Conservation (phyloP, 2,113 vertebrate species). For the Nothocercus julius region DNA sequence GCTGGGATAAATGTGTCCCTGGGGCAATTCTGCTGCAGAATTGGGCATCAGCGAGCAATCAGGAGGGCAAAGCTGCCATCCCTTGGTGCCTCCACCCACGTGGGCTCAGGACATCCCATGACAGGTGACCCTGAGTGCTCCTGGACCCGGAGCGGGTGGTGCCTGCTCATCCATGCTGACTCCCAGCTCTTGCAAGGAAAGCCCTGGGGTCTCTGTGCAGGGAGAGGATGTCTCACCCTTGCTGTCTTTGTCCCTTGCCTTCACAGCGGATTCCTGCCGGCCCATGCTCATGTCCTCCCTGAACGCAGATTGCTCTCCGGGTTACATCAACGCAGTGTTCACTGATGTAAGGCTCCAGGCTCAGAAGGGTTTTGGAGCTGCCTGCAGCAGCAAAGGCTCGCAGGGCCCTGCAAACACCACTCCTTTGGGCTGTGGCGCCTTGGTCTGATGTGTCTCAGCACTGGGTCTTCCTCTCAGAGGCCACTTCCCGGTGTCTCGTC, state of each 20-base stretch:
- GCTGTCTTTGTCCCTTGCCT: not conserved
- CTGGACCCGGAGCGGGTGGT: rapidly evolving
- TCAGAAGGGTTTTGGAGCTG: rapidly evolving
- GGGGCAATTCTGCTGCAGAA: not conserved
- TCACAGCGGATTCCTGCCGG: constrained; percentile 45
- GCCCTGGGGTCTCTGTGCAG: rapidly evolving
- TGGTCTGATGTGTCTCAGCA: not conserved
- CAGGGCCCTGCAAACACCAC: rapidly evolving
- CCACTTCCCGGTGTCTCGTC: rapidly evolving
- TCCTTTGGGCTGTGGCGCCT: rapidly evolving
- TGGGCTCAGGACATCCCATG: not conserved
- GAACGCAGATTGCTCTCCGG: not conserved
- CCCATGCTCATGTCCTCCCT: constrained; percentile 64
- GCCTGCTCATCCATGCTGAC: too few relatives aligned
- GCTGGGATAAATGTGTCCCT: not conserved
- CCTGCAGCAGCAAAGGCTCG: not conserved
- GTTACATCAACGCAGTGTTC: constrained; percentile 71
- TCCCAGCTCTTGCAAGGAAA: not conserved
- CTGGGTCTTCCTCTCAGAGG: not conserved
- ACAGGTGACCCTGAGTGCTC: not conserved
- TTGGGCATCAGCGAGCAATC: not conserved
- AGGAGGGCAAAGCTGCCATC: not conserved
- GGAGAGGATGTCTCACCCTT: not conserved
- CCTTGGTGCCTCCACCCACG: rapidly evolving
- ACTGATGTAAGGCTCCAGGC: constrained; percentile 29